These are phyloP conservation scores for Epicauta chinensis DNA, from an alignment of 1,140 invertebrate species.

Conservation along the genomic window DNA sequence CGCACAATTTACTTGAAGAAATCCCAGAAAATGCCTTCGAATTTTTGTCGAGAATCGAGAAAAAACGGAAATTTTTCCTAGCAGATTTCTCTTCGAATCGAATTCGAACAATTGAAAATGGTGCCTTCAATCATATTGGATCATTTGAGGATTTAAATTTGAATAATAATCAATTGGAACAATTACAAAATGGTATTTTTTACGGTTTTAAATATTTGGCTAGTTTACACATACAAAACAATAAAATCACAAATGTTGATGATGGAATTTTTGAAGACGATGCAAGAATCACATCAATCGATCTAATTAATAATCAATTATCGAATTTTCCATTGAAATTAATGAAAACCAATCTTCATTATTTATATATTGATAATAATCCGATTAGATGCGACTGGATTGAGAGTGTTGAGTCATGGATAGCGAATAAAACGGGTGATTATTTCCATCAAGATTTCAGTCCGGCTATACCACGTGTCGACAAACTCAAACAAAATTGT, in stretches of 20 bases:
- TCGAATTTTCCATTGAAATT: too few relatives aligned
- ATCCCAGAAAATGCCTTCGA: slow-evolving; percentile 1
- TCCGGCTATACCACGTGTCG: too few relatives aligned
- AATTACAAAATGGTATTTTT: slow-evolving; percentile 5
- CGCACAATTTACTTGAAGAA: slow-evolving; percentile 1
- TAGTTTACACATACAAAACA: neutral
- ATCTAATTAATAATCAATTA: too few relatives aligned
- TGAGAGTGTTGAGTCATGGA: neutral
- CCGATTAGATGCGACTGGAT: slow-evolving; percentile 1
- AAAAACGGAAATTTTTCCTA: neutral
- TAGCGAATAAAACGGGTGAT: neutral
- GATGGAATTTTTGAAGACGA: neutral
- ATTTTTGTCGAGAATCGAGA: neutral
- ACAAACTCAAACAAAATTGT: too few relatives aligned
- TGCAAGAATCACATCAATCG: too few relatives aligned
- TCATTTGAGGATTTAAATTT: neutral
- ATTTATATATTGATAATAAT: neutral
- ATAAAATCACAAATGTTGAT: slow-evolving; percentile 1
- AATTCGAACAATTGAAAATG: neutral
- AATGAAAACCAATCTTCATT: too few relatives aligned
- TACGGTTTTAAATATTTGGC: neutral
- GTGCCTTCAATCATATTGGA: neutral
- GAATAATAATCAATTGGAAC: slow-evolving; percentile 1
- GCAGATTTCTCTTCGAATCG: neutral
- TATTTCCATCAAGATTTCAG: neutral